phyloP scores from a whole-genome alignment of 2,888 invertebrate species.

The Scrobipalpa costella region DNA sequence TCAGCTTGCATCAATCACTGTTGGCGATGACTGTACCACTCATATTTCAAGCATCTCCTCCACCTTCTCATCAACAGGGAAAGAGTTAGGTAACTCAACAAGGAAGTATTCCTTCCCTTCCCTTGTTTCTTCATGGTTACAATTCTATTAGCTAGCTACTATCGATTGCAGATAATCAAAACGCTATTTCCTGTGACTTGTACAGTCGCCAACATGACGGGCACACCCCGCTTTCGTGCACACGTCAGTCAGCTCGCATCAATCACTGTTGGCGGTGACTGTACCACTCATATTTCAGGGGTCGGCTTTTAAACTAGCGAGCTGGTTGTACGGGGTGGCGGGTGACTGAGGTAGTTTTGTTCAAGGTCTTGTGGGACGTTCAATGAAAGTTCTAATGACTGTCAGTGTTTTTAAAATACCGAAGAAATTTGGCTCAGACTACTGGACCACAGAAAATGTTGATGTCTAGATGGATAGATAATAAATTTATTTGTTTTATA shows the following conservation, averaged over 20 bases:
- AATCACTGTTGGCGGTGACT: slow-evolving; percentile 74
- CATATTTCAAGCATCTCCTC: slow-evolving; percentile 76
- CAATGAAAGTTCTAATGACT: too few species aligned
- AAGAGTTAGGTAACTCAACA: too few species aligned
- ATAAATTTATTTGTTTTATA: too few species aligned
- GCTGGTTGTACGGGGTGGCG: slow-evolving; percentile 29
- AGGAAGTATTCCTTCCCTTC: too few species aligned
- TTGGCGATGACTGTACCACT: slow-evolving; percentile 70
- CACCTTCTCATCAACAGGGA: too few species aligned
- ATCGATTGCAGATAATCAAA: too few species aligned
- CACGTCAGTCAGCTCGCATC: slow-evolving; percentile 76
- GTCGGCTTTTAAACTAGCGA: slow-evolving; percentile 42
- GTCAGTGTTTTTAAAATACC: too few species aligned
- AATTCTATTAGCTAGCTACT: too few species aligned
- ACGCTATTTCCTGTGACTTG: slow-evolving; percentile 38
- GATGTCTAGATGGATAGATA: too few species aligned
- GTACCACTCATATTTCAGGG: slow-evolving; percentile 75
- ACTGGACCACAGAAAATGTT: too few species aligned
- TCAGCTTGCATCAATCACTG: slow-evolving; percentile 78
- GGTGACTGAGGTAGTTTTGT: neutral
- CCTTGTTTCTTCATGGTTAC: too few species aligned
- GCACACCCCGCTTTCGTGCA: slow-evolving; percentile 68
- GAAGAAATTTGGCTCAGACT: too few species aligned
- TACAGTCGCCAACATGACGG: slow-evolving; percentile 34
- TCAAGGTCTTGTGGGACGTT: neutral